phyloP scores from a whole-genome alignment of 2,113 vertebrate species.

The Myiozetetes cayanensis region DNA sequence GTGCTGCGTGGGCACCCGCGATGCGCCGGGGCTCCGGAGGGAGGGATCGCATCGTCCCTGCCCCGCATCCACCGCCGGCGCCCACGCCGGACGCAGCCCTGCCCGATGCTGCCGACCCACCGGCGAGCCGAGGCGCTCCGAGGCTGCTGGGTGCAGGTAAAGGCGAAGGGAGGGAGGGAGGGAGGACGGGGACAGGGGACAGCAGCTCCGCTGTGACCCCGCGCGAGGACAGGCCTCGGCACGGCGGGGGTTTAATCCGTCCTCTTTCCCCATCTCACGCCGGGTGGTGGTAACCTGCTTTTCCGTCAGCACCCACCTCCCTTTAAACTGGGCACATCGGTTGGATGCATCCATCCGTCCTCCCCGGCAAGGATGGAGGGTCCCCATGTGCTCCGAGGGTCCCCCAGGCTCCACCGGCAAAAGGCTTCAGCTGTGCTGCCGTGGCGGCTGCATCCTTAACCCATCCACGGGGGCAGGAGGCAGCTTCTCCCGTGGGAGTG shows the following conservation, averaged over 20 bases:
- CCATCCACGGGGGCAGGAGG: background rate
- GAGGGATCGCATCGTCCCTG: background rate
- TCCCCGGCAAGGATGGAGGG: background rate
- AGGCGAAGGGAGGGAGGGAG: background rate
- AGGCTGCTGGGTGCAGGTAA: background rate
- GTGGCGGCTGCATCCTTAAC: background rate
- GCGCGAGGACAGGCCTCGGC: background rate
- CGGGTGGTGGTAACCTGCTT: background rate
- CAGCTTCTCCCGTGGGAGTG: background rate
- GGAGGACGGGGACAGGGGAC: background rate
- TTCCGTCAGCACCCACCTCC: rapidly evolving
- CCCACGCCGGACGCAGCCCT: background rate
- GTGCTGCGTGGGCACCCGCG: slow-evolving; percentile 8
- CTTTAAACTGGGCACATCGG: rapidly evolving
- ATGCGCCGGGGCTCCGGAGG: background rate
- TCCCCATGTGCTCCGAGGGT: rapidly evolving
- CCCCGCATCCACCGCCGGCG: background rate
- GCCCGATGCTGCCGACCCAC: background rate
- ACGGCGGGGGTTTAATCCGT: background rate
- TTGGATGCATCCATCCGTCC: rapidly evolving
- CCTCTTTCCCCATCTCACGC: rapidly evolving
- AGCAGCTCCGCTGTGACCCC: background rate
- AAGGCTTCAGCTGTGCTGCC: rapidly evolving
- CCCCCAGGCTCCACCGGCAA: background rate
- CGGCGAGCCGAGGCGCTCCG: background rate